Base-by-base conservation (phyloP, 2,888 invertebrate species). In the Chymomyza procnemis region DNA sequence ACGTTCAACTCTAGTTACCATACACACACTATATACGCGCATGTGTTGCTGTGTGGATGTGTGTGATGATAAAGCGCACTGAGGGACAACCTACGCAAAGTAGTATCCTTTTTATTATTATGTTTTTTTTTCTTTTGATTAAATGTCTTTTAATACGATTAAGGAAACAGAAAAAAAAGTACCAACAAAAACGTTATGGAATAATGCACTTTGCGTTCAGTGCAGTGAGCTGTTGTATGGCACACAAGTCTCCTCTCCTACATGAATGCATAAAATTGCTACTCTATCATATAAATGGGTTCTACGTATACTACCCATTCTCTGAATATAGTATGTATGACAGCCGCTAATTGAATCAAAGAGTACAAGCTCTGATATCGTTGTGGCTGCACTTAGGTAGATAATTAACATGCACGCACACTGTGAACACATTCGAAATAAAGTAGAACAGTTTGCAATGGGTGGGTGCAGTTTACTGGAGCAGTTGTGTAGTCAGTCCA, bases 131-230 rank as follows among this genome's bases (percentile, higher is more conserved):
- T 74, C 78, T 81, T 85, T 82, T 83, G 83, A 83, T 85, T 83
- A 85, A 85, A 79, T 79, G 83, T 80, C 74, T 76, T 85, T 83
- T 83, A 83, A 83, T 83, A 82, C 80, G 85, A 83, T 85, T 83
- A 84, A 76, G 70, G 56, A 71, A 58, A 71, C 71, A 72, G n/a
- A 61, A 57, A 66, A 54, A 60, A 69, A 66, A 54, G 26, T 30
- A 30, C 59, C 16, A 64, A 61, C 61, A 68, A 52, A 50, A 62
- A 61, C 22, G 59, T 50, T 54, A 67, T 62, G 73, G 70, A 76
- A 78, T 71, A 80, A 78, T 84, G 79, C 81, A 82, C 73, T 84
- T 75, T 65, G 61, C 69, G 68, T 64, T 70, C 48, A 16, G 16
- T 14, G 47, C 55, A 21, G 14, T 21, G 47, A 34, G n/a, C n/a